Percentiles rank a stretch among this genome's conserved stretches.
Evolutionary conservation across 1,140 invertebrate genomes (phyloP).

Genomic region (Leptinotarsa undecemlineata): DNA sequence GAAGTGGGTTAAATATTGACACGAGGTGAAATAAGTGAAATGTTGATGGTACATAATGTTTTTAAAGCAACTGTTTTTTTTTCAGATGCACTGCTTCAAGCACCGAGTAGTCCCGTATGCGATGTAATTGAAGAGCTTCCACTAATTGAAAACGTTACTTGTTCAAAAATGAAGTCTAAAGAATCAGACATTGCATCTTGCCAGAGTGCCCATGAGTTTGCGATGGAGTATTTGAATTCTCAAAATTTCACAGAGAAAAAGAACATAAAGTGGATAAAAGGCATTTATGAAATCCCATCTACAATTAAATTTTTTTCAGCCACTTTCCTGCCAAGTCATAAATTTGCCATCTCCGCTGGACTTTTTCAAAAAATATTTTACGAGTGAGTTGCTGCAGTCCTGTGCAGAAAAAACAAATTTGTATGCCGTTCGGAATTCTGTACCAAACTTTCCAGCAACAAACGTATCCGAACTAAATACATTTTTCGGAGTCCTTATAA

Average conservation of each 20-base stretch:
- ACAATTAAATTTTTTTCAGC: background rate
- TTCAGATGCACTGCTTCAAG: background rate
- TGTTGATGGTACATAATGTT: background rate
- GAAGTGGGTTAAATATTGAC: background rate
- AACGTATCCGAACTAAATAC: too few relatives aligned
- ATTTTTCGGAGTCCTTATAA: too few relatives aligned
- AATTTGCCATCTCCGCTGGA: background rate
- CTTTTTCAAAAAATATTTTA: background rate
- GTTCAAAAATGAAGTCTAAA: background rate
- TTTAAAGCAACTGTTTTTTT: background rate
- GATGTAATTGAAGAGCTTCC: background rate
- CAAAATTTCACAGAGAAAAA: background rate
- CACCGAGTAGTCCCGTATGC: background rate
- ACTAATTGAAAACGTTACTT: background rate
- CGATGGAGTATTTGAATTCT: background rate
- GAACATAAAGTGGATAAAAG: background rate
- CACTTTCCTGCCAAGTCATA: background rate
- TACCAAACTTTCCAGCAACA: background rate
- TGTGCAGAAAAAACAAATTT: background rate
- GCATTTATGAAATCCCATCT: background rate
- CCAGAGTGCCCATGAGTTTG: background rate
- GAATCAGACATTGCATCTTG: background rate
- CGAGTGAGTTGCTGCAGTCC: background rate
- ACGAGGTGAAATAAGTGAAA: background rate
- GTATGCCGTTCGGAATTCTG: background rate